Percentiles rank a stretch among this genome's conserved stretches.
phyloP scores from a whole-genome alignment of 2,888 invertebrate genomes.

The Lithophane semibrunnea region DNA sequence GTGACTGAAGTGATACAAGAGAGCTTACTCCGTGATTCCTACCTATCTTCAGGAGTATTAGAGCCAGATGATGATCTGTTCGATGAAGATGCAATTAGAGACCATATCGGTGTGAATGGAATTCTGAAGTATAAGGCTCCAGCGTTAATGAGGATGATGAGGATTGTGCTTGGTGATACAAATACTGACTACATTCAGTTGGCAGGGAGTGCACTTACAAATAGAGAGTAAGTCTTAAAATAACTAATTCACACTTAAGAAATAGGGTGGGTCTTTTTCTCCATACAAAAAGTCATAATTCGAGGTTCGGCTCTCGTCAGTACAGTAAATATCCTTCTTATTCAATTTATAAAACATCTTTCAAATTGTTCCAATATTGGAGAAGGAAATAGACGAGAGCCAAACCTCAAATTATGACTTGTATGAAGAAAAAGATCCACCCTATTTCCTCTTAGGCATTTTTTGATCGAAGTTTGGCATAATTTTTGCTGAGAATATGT shows the following conservation, averaged over 20 bases:
- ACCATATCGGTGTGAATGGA: conserved; percentile 70
- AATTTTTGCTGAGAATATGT: neutral
- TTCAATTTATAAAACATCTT: too few species aligned
- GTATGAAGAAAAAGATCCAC: too few species aligned
- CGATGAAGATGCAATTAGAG: conserved; percentile 74
- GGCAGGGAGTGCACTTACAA: conserved; percentile 75
- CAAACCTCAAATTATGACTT: too few species aligned
- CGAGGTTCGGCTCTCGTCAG: too few species aligned
- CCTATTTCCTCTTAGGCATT: too few species aligned
- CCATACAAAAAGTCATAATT: too few species aligned
- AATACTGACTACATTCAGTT: conserved; percentile 75
- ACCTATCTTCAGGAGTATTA: conserved; percentile 68
- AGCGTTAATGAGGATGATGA: conserved; percentile 80
- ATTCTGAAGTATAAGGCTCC: conserved; percentile 81
- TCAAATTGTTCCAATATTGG: too few species aligned
- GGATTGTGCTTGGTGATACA: conserved; percentile 71
- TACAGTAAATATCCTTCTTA: too few species aligned
- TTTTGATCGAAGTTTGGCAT: neutral
- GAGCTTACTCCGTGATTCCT: conserved; percentile 79
- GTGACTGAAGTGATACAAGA: conserved; percentile 85
- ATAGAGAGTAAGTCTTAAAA: conserved; percentile 70
- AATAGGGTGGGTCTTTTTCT: too few species aligned
- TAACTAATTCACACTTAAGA: neutral
- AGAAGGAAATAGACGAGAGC: too few species aligned
- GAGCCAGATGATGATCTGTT: conserved; percentile 72